Base-by-base conservation (phyloP, 2,113 vertebrate species). In the Talpa occidentalis region DNA sequence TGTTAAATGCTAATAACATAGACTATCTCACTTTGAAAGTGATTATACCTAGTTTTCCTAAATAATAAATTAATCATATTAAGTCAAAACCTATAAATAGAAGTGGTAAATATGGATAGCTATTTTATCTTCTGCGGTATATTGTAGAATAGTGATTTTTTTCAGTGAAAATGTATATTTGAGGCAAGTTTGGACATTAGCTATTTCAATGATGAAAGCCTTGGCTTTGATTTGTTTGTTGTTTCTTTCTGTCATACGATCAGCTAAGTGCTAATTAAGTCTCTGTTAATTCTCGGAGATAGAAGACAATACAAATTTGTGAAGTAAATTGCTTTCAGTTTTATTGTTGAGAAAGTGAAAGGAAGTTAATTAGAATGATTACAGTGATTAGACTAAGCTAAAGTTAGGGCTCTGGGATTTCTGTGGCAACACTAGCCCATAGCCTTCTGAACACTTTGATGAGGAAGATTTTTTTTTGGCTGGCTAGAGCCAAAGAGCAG, bases 301-400 rank as follows among this genome's bases (percentile, higher is more conserved):
- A 52, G 22, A 52, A 54, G 44, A 91, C 30, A 74, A 74, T 54
- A 37, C 26, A 67, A 54, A 54, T 89, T 93, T 95, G 76, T 86
- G 21, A 74, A 86, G 26, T n/a, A 42, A 97, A 89, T 81, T 85
- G 82, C 74, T 89, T 82, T 95, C 81, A 78, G 42, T 77, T 96
- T 89, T 94, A 11, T 86, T 62, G 49, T 54, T 35, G 37, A 90
- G 30, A 49, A 96, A 62, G n/a, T 92, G 35, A 81, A 94, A 64
- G 35, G 49, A 79, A 85, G 62, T 83, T 91, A 81, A 78, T 82
- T 91, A 77, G 17, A 30, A 54, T 79, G 80, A 79, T 73, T 64
- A 37, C 16, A 64, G 19, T 64, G 83, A 89, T 70, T 69, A 40
- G 49, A 64, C 67, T 35, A 64, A 70, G 86, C 69, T 93, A 59